phyloP scores from a whole-genome alignment of 1,140 invertebrate species.

The Nasonia giraulti region DNA sequence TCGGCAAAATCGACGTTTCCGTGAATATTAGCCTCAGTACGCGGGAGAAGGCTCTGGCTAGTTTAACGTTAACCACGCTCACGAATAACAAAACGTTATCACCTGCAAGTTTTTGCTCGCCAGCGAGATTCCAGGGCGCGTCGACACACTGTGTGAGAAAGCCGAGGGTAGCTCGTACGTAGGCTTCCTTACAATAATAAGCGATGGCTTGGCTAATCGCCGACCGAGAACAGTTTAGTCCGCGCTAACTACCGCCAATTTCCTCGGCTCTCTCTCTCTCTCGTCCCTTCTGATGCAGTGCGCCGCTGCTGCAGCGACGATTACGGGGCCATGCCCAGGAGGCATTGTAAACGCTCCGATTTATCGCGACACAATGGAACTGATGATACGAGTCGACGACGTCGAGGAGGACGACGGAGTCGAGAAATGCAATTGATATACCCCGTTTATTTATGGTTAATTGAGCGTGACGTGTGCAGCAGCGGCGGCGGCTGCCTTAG shows the following conservation, averaged over 20 bases:
- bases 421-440: constrained; percentile 46
- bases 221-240: constrained; percentile 30
- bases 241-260: constrained; percentile 27
- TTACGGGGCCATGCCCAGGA: constrained; percentile 28
- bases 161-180: not conserved
- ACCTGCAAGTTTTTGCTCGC: not conserved
- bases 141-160: not conserved
- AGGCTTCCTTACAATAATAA: constrained; percentile 41
- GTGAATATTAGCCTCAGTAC: no score
- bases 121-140: no score
- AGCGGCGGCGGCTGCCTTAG: not conserved
- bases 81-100: no score
- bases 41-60: no score
- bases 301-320: not conserved
- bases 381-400: constrained; percentile 34
- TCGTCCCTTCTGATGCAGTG: not conserved
- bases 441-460: constrained; percentile 44
- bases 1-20: no score
- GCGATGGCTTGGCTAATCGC: constrained; percentile 18
- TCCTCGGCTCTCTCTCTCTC: not conserved
- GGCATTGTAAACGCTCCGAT: constrained; percentile 39
- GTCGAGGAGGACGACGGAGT: not conserved
- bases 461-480: constrained; percentile 22
- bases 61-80: no score
- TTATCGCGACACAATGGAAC: constrained; percentile 47